Base-by-base conservation (phyloP, 2,888 invertebrate genomes). In the Zhuqinia jingwanae region DNA sequence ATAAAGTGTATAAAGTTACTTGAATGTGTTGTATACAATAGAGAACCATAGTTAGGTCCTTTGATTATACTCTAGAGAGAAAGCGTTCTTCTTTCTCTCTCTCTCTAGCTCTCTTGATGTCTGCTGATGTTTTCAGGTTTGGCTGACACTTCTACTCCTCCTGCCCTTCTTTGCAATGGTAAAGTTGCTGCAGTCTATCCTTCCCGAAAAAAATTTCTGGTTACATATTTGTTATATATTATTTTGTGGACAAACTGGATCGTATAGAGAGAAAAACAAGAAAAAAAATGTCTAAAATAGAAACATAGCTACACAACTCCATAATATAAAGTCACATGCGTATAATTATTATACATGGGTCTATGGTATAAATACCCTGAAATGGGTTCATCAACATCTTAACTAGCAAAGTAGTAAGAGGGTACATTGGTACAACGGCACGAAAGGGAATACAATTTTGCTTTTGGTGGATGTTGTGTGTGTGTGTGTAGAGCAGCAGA, bases 51-150 rank as follows among this genome's bases (percentile, higher is more conserved):
- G 75, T 53, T 56, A 65, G 79, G 65, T 60, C 82, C 76, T 83
- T 83, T 78, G 84, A 85, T 85, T 85, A 85, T 85, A 78, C 84
- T 85, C 84, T 45, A 68, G 84, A 85, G 84, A 78, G 82, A 82
- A 60, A 75, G 8, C 27, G 58, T 17, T 45, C 70, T 36, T n/a
- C n/a, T n/a, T n/a, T n/a, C n/a, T n/a, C n/a, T n/a, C n/a, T n/a
- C n/a, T n/a, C n/a, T n/a, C n/a, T n/a, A n/a, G n/a, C 17, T 53
- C 20, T 56, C 25, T 73, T 36, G 36, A 3, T 36, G 36, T 60
- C n/a, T 70, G 27, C 58, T 73, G 73, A 45, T 47, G 47, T 79
- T 80, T 42, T 30, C 50, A 30, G 17, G 75, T 56, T 68, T 70
- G 53, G 50, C 80, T 81, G 58, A 56, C 58, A 27, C 25, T 68